Conservation (phyloP, 2,113 vertebrate species). For the pig (Sus scrofa) region T2T-Sscrofa CM000823.6:55825001-55825500, state of each 20-base stretch:
- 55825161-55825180: neutral
- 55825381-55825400: no score
- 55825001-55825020: conserved; percentile 20
- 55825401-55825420: no score
- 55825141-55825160: neutral
- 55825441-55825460: no score
- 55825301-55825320: neutral
- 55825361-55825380: no score
- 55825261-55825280: neutral
- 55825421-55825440: no score
- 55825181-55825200: neutral
- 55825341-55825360: no score
- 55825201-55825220: neutral
- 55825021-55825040: conserved; percentile 51
- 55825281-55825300: neutral
- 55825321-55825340: neutral
- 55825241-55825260: neutral
- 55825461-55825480: no score
- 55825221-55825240: neutral
- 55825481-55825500: no score
- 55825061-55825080: neutral
- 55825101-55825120: neutral
- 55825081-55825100: neutral
- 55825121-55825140: neutral
- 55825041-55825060: neutral